Conservation (phyloP, 2,113 vertebrate species). For the Oreochromis niloticus region DNA sequence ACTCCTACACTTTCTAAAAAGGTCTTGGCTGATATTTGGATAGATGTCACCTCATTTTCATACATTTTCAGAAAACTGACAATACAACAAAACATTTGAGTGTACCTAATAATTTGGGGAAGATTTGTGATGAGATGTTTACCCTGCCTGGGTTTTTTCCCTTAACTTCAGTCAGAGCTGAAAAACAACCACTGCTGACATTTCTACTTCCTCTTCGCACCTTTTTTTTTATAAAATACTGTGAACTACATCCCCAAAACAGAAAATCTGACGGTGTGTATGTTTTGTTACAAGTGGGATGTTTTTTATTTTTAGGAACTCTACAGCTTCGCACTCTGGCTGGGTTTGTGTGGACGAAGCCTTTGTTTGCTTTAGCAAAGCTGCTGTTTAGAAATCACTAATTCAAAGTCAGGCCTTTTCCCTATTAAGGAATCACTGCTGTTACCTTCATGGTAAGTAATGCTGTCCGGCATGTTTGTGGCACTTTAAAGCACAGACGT, state of each 20-base stretch:
- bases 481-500: not conserved
- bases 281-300: not conserved
- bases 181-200: not conserved
- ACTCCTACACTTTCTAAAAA: not conserved
- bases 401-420: not conserved
- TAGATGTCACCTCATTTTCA: not conserved
- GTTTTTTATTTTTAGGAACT: not conserved
- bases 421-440: not conserved
- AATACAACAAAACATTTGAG: not conserved
- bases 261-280: not conserved
- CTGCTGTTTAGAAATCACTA: slow-evolving; percentile 18
- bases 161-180: not conserved
- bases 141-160: not conserved
- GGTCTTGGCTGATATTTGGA: not conserved
- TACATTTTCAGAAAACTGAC: not conserved
- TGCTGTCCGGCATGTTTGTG: not conserved
- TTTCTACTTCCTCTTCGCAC: not conserved
- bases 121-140: not conserved
- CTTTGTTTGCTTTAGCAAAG: slow-evolving; percentile 21
- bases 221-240: not conserved
- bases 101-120: not conserved
- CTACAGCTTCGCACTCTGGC: not conserved
- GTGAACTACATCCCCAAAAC: not conserved
- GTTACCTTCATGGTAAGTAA: not conserved
- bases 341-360: not conserved